Percentiles rank a stretch among this genome's conserved stretches.
phyloP scores from a whole-genome alignment of 2,797 vertebrate species.

The Staurois parvus region DNA sequence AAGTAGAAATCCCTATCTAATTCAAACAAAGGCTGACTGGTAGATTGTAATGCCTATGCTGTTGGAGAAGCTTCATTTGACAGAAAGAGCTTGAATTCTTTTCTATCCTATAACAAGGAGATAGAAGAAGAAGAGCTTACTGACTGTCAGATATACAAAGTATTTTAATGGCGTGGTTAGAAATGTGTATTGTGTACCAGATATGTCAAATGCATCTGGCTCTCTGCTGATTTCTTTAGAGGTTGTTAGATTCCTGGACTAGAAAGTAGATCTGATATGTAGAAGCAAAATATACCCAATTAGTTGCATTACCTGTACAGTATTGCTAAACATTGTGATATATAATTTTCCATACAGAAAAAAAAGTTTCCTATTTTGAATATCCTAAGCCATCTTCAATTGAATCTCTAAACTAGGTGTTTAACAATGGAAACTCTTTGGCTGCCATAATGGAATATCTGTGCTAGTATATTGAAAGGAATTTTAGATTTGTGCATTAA shows the following conservation, averaged over 20 bases:
- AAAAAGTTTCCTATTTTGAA: too few relatives aligned
- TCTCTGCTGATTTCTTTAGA: conserved; percentile 16
- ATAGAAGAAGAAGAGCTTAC: conserved; percentile 27
- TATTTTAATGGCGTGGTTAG: conserved; percentile 31
- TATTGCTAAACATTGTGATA: too few relatives aligned
- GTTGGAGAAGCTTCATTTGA: conserved; percentile 42
- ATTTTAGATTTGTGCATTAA: too few relatives aligned
- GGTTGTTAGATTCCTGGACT: neutral
- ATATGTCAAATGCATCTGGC: conserved; percentile 31
- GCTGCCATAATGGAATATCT: too few relatives aligned
- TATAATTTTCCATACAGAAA: too few relatives aligned
- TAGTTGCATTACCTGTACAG: too few relatives aligned
- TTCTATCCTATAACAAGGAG: conserved; percentile 31
- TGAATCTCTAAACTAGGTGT: too few relatives aligned
- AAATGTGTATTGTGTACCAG: conserved; percentile 32
- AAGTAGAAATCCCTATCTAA: conserved; percentile 47
- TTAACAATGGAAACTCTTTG: too few relatives aligned
- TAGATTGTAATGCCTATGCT: conserved; percentile 39
- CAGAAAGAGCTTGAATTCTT: conserved; percentile 19
- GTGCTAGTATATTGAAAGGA: too few relatives aligned
- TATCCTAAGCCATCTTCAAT: too few relatives aligned
- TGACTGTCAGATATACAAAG: conserved; percentile 26
- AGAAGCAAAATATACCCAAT: too few relatives aligned
- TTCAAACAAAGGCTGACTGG: conserved; percentile 54
- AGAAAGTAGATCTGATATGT: conserved; percentile 2